Evolutionary conservation across 2,888 invertebrate species (phyloP).

Genomic region (Drosophila algonquin): DNA sequence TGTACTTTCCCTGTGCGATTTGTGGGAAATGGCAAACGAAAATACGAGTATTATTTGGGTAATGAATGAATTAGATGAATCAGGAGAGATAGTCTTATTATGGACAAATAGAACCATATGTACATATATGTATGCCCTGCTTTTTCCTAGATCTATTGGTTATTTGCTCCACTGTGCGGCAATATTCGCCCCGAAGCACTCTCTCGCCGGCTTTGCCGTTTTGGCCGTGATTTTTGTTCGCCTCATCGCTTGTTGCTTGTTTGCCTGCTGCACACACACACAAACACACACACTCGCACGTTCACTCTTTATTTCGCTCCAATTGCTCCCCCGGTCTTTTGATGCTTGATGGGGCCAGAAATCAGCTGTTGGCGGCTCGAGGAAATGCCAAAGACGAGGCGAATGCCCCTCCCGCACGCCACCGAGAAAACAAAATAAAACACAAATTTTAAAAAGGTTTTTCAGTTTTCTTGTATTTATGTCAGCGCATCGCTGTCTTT

Average conservation of each 20-base stretch:
- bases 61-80: not conserved
- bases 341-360: conserved; percentile 37
- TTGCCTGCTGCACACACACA: conserved; percentile 16
- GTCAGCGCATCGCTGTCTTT: conserved; percentile 27
- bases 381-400: conserved; percentile 37
- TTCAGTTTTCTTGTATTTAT: conserved; percentile 44
- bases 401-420: conserved; percentile 18
- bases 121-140: no score
- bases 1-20: no score
- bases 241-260: conserved; percentile 68
- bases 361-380: conserved; percentile 64
- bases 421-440: conserved; percentile 33
- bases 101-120: no score
- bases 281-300: not conserved
- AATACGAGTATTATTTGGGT: not conserved
- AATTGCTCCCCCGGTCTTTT: conserved; percentile 21
- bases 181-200: conserved; percentile 32
- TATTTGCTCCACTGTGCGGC: conserved; percentile 39
- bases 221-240: conserved; percentile 33
- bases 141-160: not conserved
- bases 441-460: conserved; percentile 46
- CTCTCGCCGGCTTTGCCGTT: conserved; percentile 37
- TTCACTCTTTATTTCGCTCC: conserved; percentile 31
- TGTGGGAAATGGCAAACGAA: not conserved
- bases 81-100: no score